Percentiles rank a stretch among this genome's conserved stretches.
These are phyloP conservation scores for Poeciliopsis prolifica DNA, from an alignment of 2,113 vertebrate genomes.

Conservation along the genomic window DNA sequence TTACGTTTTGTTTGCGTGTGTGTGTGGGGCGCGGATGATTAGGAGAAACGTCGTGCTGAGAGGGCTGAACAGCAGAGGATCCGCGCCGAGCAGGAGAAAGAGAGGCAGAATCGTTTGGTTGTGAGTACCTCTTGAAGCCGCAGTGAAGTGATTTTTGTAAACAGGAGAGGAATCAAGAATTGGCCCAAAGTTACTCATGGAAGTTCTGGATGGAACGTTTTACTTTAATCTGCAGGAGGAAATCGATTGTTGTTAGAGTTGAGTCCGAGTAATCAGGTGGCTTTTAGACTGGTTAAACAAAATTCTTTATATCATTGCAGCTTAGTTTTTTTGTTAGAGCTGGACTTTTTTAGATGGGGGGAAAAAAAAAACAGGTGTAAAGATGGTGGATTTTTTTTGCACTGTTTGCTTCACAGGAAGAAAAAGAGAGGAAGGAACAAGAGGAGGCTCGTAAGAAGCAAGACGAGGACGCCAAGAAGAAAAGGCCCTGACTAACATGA, in stretches of 20 bases:
- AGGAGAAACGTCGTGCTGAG: constrained; percentile 78
- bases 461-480: constrained; percentile 80
- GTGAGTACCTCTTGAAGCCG: constrained; percentile 57
- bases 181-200: not conserved
- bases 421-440: constrained; percentile 78
- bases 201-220: not conserved
- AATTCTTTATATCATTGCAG: too few species aligned
- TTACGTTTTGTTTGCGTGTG: constrained; percentile 13
- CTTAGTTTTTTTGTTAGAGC: too few species aligned
- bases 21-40: constrained; percentile 28
- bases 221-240: not conserved
- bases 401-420: constrained; percentile 66
- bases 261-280: not conserved
- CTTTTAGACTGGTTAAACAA: too few species aligned
- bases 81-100: constrained; percentile 76
- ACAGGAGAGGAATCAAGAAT: not conserved
- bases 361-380: too few species aligned
- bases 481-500: constrained; percentile 81
- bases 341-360: too few species aligned
- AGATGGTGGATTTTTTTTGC: too few species aligned
- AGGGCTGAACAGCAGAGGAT: constrained; percentile 78
- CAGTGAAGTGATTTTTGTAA: not conserved
- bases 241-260: not conserved
- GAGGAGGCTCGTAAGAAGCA: constrained; percentile 76
- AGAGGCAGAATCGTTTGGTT: constrained; percentile 73